Evolutionary conservation across 2,113 vertebrate species (phyloP).

Genomic region (Acrocephalus arundinaceus): DNA sequence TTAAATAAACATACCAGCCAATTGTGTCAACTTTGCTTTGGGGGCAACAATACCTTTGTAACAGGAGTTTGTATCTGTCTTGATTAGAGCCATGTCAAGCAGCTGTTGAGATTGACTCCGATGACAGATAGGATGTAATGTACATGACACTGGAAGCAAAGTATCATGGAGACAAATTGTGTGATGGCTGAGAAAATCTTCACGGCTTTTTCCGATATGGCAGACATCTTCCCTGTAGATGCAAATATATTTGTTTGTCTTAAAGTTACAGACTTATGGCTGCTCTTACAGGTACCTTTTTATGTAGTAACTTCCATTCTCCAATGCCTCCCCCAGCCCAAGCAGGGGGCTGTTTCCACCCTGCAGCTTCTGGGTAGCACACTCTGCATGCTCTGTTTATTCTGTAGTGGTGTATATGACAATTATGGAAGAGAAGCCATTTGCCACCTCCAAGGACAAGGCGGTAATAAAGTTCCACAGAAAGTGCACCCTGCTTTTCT

Average conservation of each 20-base stretch:
- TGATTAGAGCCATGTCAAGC: conserved; percentile 22
- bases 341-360: not conserved
- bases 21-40: conserved; percentile 13
- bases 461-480: conserved; percentile 19
- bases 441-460: conserved; percentile 12
- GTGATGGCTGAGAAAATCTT: conserved; percentile 16
- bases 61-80: conserved; percentile 24
- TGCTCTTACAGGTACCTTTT: not conserved
- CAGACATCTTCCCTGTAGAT: conserved; percentile 7
- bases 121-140: not conserved
- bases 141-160: not conserved
- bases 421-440: not conserved
- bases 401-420: not conserved
- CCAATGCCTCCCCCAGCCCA: not conserved
- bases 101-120: not conserved
- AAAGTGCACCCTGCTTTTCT: not conserved
- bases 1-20: conserved; percentile 35
- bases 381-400: not conserved
- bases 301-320: not conserved
- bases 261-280: not conserved
- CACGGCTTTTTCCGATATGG: not conserved
- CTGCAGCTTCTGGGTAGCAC: not conserved
- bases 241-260: not conserved
- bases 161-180: conserved; percentile 27
- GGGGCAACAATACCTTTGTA: conserved; percentile 1